Conservation (phyloP, 2,113 vertebrate species). For the Lepus americanus region DNA sequence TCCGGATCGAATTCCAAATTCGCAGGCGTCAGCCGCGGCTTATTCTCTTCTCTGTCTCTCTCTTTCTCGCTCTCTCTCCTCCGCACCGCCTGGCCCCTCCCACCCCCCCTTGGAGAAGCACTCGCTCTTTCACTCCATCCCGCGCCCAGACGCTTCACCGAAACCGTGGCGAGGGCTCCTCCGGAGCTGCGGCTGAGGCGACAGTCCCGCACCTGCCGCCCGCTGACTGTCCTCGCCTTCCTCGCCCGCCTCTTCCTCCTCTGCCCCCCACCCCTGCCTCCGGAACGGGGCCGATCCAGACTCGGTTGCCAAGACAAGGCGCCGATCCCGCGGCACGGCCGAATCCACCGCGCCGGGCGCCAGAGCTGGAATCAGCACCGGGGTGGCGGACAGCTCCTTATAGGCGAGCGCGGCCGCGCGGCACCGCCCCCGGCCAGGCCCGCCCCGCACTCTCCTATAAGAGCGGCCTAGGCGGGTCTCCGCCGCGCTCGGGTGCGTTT, state of each 20-base stretch:
- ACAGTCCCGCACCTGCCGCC: neutral
- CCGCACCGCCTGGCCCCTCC: neutral
- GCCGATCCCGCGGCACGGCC: neutral
- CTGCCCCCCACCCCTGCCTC: neutral
- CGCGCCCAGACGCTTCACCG: neutral
- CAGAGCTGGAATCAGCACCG: slow-evolving; percentile 76
- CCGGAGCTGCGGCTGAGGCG: neutral
- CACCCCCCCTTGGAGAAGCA: slow-evolving; percentile 34
- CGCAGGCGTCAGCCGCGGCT: slow-evolving; percentile 54
- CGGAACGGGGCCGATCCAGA: slow-evolving; percentile 56
- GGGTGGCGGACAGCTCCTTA: slow-evolving; percentile 87
- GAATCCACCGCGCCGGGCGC: slow-evolving; percentile 69
- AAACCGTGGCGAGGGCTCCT: slow-evolving; percentile 18
- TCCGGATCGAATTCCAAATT: slow-evolving; percentile 72
- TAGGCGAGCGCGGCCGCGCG: slow-evolving; percentile 83
- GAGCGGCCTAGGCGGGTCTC: slow-evolving; percentile 84
- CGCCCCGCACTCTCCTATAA: slow-evolving; percentile 58
- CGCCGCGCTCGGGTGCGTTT: slow-evolving; percentile 54
- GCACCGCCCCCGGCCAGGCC: slow-evolving; percentile 85
- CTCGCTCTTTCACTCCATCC: slow-evolving; percentile 73
- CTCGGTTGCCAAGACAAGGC: neutral
- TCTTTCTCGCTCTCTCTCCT: neutral
- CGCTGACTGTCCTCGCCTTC: neutral
- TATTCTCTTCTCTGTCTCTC: neutral
- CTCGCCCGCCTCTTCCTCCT: neutral